phyloP scores from a whole-genome alignment of 2,113 vertebrate species.

The Abramis brama region DNA sequence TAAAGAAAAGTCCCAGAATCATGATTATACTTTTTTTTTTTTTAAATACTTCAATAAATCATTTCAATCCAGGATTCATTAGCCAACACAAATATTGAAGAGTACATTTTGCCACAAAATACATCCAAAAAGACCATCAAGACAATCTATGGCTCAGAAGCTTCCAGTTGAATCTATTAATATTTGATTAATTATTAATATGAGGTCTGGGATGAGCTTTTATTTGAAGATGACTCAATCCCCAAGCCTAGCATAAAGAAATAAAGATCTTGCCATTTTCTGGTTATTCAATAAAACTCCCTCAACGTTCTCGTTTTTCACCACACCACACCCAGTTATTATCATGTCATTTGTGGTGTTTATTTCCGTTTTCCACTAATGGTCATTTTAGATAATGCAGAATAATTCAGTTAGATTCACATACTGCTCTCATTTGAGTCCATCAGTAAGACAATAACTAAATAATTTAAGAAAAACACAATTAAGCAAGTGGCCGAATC shows the following conservation, averaged over 20 bases:
- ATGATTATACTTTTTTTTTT: background rate
- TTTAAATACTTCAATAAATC: background rate
- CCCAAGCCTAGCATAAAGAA: conserved; percentile 47
- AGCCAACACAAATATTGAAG: background rate
- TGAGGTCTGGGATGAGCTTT: conserved; percentile 59
- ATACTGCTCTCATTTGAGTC: background rate
- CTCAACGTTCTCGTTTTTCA: background rate
- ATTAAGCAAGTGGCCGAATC: conserved; percentile 13
- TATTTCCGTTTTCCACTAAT: conserved; percentile 23
- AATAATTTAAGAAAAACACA: conserved; percentile 35
- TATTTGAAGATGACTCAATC: conserved; percentile 58
- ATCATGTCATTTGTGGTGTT: conserved; percentile 15
- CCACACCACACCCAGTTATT: conserved; percentile 5
- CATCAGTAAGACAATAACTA: conserved; percentile 15
- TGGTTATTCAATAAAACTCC: conserved; percentile 16
- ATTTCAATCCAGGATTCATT: background rate
- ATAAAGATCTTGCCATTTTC: background rate
- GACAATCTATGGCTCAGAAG: conserved; percentile 55
- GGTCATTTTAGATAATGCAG: conserved; percentile 29
- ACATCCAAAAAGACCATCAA: background rate
- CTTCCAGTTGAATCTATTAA: conserved; percentile 68
- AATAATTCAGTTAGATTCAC: conserved; percentile 26
- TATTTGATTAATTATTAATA: conserved; percentile 76
- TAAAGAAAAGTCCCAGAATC: background rate
- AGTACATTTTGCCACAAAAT: conserved; percentile 6